phyloP scores from a whole-genome alignment of 2,888 invertebrate genomes.

The Apodemia zela region DNA sequence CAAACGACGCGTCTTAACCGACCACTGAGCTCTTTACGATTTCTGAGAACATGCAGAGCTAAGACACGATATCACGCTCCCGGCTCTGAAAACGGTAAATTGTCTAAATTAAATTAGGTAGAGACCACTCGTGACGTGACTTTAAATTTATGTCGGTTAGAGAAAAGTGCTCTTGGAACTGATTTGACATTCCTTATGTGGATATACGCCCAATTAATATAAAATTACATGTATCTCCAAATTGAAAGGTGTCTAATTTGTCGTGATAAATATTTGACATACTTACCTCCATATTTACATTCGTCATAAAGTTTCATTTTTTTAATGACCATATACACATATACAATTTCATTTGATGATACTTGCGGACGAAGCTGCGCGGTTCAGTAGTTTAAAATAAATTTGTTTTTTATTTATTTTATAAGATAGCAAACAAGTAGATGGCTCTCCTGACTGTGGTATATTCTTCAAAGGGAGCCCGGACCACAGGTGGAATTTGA shows the following conservation, averaged over 20 bases:
- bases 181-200: slow-evolving; percentile 34
- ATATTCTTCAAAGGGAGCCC: too few relatives aligned
- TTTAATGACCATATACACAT: too few relatives aligned
- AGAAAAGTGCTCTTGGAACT: slow-evolving; percentile 33
- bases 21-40: slow-evolving; percentile 48
- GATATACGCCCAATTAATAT: slow-evolving; percentile 9
- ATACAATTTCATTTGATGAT: too few relatives aligned
- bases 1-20: slow-evolving; percentile 46
- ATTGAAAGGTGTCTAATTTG: not conserved
- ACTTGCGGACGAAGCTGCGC: too few relatives aligned
- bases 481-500: too few relatives aligned
- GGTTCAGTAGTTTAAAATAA: too few relatives aligned
- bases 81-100: slow-evolving; percentile 57
- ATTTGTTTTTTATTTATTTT: too few relatives aligned
- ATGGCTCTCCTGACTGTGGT: too few relatives aligned
- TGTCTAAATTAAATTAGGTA: slow-evolving; percentile 62
- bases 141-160: slow-evolving; percentile 37
- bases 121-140: slow-evolving; percentile 48
- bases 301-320: too few relatives aligned
- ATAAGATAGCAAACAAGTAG: too few relatives aligned
- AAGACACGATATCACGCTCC: slow-evolving; percentile 46
- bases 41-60: slow-evolving; percentile 56
- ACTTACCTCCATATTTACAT: too few relatives aligned
- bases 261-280: not conserved
- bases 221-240: not conserved